phyloP scores from a whole-genome alignment of 2,113 vertebrate species.

The Narcine bancroftii region DNA sequence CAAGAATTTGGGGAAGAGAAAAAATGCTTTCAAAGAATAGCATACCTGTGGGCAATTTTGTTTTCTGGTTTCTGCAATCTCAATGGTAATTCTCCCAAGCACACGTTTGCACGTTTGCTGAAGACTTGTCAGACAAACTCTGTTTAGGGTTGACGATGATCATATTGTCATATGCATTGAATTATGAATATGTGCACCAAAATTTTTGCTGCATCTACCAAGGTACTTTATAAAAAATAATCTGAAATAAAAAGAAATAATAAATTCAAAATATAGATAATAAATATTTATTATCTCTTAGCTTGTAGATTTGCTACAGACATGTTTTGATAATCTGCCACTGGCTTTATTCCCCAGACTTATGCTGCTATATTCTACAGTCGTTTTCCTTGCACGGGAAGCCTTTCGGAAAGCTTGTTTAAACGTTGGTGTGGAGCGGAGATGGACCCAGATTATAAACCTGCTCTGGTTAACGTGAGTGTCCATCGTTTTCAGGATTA shows the following conservation, averaged over 20 bases:
- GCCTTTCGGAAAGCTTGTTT: conserved; percentile 89
- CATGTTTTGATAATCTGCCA: neutral
- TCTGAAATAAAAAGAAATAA: no score
- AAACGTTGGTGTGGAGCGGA: conserved; percentile 65
- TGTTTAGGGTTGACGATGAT: neutral
- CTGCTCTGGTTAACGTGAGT: conserved; percentile 89
- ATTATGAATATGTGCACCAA: no score
- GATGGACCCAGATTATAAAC: conserved; percentile 83
- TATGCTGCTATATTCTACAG: conserved; percentile 82
- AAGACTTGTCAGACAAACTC: no score
- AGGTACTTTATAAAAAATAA: no score
- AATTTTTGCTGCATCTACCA: no score
- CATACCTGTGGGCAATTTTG: neutral
- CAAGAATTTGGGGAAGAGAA: neutral
- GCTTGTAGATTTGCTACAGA: neutral
- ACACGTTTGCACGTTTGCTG: no score
- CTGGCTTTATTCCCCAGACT: conserved; percentile 55
- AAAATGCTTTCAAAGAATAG: neutral
- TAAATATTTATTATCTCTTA: no score
- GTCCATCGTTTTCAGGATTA: neutral
- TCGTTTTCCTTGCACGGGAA: conserved; percentile 85
- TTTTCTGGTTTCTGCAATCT: neutral
- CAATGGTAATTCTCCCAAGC: neutral
- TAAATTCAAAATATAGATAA: no score
- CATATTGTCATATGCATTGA: no score